Conservation (phyloP, 2,797 vertebrate genomes). For the Enteromius thamalakanensis region DNA sequence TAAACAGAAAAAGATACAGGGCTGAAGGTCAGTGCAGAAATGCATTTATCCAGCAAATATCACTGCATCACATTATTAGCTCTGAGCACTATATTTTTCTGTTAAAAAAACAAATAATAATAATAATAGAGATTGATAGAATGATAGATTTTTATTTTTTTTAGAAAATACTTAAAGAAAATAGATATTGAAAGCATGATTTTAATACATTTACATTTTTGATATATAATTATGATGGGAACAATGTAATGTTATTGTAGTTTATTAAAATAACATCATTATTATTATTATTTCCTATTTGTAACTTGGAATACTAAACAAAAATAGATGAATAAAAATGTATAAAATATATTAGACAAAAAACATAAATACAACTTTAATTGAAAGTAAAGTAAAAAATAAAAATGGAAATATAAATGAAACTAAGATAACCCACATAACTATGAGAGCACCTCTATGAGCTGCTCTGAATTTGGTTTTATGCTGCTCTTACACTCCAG, state of each 20-base stretch:
- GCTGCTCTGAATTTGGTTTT: neutral
- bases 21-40: neutral
- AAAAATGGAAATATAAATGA: neutral
- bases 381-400: neutral
- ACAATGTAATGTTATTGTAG: neutral
- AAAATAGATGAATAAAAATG: neutral
- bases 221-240: neutral
- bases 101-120: neutral
- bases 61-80: neutral
- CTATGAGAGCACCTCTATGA: neutral
- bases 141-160: neutral
- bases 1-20: neutral
- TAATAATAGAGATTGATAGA: too few species aligned
- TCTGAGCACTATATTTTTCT: neutral
- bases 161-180: neutral
- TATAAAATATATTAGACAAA: neutral
- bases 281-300: neutral
- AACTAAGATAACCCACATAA: neutral
- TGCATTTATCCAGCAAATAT: neutral
- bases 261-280: neutral
- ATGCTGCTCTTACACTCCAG: conserved; percentile 57
- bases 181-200: neutral
- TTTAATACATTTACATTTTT: neutral
- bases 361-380: neutral
- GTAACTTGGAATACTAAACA: neutral